Evolutionary conservation across 2,797 vertebrate species (phyloP).

Genomic region (Bovichtus variegatus): DNA sequence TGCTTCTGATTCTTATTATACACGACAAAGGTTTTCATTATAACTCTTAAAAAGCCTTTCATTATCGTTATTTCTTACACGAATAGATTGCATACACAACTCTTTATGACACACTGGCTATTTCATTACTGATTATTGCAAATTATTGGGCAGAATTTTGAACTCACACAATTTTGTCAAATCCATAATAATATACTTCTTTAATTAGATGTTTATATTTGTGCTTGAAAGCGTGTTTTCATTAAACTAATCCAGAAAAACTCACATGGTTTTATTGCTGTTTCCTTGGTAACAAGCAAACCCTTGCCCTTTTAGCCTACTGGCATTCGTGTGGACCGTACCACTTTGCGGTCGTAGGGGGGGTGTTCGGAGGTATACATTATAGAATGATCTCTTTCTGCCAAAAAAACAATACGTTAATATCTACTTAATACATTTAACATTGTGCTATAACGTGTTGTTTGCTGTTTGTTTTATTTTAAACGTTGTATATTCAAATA

Average conservation of each 20-base stretch:
- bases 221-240: slow-evolving; percentile 24
- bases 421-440: accelerated
- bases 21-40: not conserved
- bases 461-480: accelerated
- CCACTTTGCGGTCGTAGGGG: slow-evolving; percentile 62
- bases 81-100: not conserved
- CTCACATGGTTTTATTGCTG: slow-evolving; percentile 77
- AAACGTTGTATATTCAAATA: accelerated
- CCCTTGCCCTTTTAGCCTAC: slow-evolving; percentile 85
- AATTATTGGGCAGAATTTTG: not conserved
- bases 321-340: slow-evolving; percentile 82
- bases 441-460: accelerated
- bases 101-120: not conserved
- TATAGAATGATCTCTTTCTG: not conserved
- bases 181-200: not conserved
- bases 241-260: slow-evolving; percentile 58
- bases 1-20: not conserved
- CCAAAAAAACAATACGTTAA: accelerated
- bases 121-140: not conserved
- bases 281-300: slow-evolving; percentile 87
- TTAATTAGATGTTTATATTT: slow-evolving; percentile 26
- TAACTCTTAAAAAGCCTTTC: not conserved
- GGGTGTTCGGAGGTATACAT: not conserved
- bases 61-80: not conserved
- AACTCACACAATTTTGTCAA: not conserved